Percentiles rank a stretch among this genome's conserved stretches.
Evolutionary conservation across 2,113 vertebrate genomes (phyloP).

Genomic region (Albula glossodonta): DNA sequence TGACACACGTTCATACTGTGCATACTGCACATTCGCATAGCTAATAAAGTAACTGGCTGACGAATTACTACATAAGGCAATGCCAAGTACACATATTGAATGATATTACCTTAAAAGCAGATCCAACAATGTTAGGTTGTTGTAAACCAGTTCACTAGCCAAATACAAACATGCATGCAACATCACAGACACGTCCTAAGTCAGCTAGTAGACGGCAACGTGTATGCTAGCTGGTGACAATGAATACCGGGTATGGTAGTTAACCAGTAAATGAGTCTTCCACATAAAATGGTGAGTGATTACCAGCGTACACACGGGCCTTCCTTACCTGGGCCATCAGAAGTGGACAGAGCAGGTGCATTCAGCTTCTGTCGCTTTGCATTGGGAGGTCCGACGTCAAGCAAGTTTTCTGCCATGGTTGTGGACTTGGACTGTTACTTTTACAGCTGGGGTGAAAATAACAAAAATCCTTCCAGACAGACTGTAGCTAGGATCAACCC

Average conservation of each 20-base stretch:
- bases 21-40: too few species aligned
- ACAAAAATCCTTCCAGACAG: slow-evolving; percentile 22
- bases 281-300: not conserved
- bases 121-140: too few species aligned
- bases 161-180: too few species aligned
- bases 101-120: too few species aligned
- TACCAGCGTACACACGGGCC: slow-evolving; percentile 40
- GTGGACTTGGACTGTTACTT: slow-evolving; percentile 23
- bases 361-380: slow-evolving; percentile 92
- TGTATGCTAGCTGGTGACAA: not conserved
- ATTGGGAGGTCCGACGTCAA: slow-evolving; percentile 90
- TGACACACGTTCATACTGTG: too few species aligned
- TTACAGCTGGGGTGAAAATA: slow-evolving; percentile 6
- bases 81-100: too few species aligned
- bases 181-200: too few species aligned
- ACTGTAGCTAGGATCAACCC: slow-evolving; percentile 28
- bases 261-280: not conserved
- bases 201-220: too few species aligned
- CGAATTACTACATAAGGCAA: too few species aligned
- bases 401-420: slow-evolving; percentile 91
- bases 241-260: not conserved
- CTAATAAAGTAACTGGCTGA: too few species aligned
- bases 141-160: too few species aligned
- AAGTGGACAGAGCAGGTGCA: slow-evolving; percentile 88
- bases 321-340: slow-evolving; percentile 89